Percentiles rank a stretch among this genome's conserved stretches.
Conservation (phyloP, 2,888 invertebrate species). For the Junonia oenone region DNA sequence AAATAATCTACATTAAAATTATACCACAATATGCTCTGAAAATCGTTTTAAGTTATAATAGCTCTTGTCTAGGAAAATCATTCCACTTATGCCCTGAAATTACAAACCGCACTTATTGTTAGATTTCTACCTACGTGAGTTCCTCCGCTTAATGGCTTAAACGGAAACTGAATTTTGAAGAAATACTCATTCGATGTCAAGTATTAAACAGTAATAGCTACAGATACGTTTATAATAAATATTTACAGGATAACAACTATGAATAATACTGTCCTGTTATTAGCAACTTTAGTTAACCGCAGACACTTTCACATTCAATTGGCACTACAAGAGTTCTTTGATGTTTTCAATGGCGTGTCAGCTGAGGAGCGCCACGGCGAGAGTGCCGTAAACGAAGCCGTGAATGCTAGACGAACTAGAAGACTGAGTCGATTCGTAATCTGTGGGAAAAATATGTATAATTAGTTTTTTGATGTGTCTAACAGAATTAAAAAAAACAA, state of each 20-base stretch:
- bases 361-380: conserved; percentile 49
- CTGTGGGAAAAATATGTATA: conserved; percentile 34
- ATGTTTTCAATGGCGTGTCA: conserved; percentile 43
- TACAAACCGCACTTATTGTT: conserved; percentile 12
- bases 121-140: not conserved
- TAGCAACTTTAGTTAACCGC: not conserved
- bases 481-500: no score
- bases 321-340: conserved; percentile 46
- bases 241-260: conserved; percentile 33
- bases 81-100: conserved; percentile 19
- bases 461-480: not conserved
- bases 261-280: conserved; percentile 1
- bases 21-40: conserved; percentile 6
- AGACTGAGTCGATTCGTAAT: conserved; percentile 71
- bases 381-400: conserved; percentile 38
- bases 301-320: conserved; percentile 48
- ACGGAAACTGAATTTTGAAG: conserved; percentile 9
- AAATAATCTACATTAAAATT: conserved; percentile 6
- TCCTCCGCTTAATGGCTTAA: conserved; percentile 9
- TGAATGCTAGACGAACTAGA: conserved; percentile 45
- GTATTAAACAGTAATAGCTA: conserved; percentile 16
- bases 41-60: conserved; percentile 24
- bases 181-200: conserved; percentile 13
- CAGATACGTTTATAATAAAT: conserved; percentile 20
- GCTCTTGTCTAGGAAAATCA: conserved; percentile 16